Evolutionary conservation across 92 coral and sea anemone genomes (phyloP).

Genomic region (Micromussa lordhowensis): DNA sequence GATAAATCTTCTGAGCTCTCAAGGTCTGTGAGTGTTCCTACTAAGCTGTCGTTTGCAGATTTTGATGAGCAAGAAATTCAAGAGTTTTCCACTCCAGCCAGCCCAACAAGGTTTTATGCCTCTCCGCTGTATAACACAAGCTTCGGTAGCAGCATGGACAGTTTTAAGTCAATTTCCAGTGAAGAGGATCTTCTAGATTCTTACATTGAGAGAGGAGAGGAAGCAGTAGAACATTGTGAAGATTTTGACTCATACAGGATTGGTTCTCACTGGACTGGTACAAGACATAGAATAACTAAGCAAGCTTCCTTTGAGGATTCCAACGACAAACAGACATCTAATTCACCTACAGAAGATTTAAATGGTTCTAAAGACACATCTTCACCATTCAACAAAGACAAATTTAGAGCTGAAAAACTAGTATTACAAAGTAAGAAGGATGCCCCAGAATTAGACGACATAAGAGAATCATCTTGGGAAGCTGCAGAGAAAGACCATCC

Average conservation of each 20-base stretch:
- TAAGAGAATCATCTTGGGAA: conserved; percentile 13
- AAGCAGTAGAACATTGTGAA: conserved; percentile 57
- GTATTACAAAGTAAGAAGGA: conserved; percentile 15
- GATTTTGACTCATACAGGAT: conserved; percentile 39
- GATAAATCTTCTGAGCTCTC: conserved; percentile 10
- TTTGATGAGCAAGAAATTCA: background rate
- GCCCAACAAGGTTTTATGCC: conserved; percentile 31
- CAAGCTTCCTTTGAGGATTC: conserved; percentile 46
- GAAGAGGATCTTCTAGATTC: conserved; percentile 61
- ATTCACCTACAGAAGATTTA: conserved; percentile 9
- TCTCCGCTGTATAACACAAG: conserved; percentile 68
- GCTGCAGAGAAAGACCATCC: background rate
- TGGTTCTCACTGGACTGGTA: background rate
- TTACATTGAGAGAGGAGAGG: conserved; percentile 77
- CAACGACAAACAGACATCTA: background rate
- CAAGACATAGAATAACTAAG: conserved; percentile 37
- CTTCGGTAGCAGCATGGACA: conserved; percentile 75
- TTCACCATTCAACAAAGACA: background rate
- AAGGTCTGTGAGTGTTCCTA: conserved; percentile 79
- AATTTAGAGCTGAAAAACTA: background rate
- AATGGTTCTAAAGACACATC: background rate
- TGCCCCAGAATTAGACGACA: background rate
- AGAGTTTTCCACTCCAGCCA: background rate
- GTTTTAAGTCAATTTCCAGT: conserved; percentile 76
- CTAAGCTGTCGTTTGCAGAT: conserved; percentile 30